phyloP scores from a whole-genome alignment of 53 echinoderm and acorn worm genomes.

The Actinopyga echinites region DNA sequence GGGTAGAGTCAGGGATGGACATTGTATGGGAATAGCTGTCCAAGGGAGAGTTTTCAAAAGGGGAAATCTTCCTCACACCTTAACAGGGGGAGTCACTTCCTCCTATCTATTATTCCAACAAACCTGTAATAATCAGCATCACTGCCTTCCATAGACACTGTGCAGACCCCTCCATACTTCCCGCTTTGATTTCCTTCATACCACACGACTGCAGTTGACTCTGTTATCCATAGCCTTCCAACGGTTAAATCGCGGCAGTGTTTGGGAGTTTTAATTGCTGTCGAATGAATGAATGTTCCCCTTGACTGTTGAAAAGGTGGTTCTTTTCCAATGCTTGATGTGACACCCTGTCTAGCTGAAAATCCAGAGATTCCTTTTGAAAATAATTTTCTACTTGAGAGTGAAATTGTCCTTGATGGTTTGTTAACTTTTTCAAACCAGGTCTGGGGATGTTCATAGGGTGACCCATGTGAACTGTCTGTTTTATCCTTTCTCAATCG shows the following conservation, averaged over 20 bases:
- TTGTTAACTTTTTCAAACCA: slow-evolving; percentile 10
- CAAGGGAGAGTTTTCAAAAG: no score
- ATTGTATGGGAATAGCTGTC: no score
- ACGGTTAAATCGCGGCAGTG: slow-evolving; percentile 55
- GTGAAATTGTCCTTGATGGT: not conserved
- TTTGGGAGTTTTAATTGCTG: slow-evolving; percentile 68
- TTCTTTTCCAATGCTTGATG: no score
- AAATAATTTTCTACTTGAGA: not conserved
- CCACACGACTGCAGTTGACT: slow-evolving; percentile 68
- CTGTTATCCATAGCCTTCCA: slow-evolving; percentile 42
- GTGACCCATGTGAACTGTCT: slow-evolving; percentile 58
- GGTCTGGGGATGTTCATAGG: slow-evolving; percentile 25
- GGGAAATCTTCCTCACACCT: no score
- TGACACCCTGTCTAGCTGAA: not conserved
- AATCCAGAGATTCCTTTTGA: slow-evolving; percentile 2
- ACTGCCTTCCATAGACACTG: slow-evolving; percentile 53
- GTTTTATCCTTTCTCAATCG: not conserved
- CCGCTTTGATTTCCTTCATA: slow-evolving; percentile 39
- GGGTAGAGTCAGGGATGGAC: no score
- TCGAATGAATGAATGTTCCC: not conserved
- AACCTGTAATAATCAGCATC: slow-evolving; percentile 62
- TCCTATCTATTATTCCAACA: not conserved
- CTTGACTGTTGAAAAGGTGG: no score
- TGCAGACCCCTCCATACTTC: slow-evolving; percentile 69
- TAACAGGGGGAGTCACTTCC: no score